Percentiles rank a stretch among this genome's conserved stretches.
Conservation (phyloP, 53 echinoderm and acorn worm genomes). For the Holothuria leucospilota region DNA sequence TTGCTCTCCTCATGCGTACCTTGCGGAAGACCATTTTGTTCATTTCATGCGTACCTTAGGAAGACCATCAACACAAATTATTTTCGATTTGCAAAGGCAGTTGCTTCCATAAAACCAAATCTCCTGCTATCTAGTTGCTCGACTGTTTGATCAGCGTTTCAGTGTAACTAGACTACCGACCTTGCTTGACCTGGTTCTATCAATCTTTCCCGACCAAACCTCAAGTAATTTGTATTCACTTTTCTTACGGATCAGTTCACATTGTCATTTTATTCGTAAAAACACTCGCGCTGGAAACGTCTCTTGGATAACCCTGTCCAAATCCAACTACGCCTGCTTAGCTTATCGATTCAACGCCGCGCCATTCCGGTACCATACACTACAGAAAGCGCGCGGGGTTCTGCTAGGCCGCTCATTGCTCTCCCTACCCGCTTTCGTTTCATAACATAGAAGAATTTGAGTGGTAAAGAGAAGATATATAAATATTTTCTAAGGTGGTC, state of each 20-base stretch:
- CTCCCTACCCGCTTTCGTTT: neutral
- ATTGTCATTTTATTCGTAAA: constrained; percentile 57
- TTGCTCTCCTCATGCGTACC: too few relatives aligned
- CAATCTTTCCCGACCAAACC: constrained; percentile 22
- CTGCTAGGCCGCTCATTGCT: neutral
- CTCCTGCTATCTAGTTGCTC: neutral
- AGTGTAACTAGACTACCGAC: constrained; percentile 44
- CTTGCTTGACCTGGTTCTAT: constrained; percentile 46
- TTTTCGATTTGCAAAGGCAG: constrained; percentile 27
- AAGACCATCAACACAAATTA: constrained; percentile 30
- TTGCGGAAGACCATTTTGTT: neutral
- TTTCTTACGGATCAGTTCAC: constrained; percentile 37
- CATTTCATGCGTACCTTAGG: neutral
- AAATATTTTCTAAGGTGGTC: constrained; percentile 45
- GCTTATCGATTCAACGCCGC: constrained; percentile 26
- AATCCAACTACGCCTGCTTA: constrained; percentile 29
- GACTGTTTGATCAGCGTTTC: constrained; percentile 34
- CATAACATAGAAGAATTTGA: neutral
- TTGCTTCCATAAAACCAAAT: constrained; percentile 1
- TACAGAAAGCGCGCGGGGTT: too few relatives aligned
- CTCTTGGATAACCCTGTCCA: constrained; percentile 31
- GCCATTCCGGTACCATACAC: too few relatives aligned
- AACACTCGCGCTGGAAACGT: constrained; percentile 42
- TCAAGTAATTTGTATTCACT: constrained; percentile 41
- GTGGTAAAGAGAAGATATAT: constrained; percentile 4